These are phyloP conservation scores for Hydractinia symbiolongicarpus DNA, from an alignment of 30 jellyfish, hydroid and myxozoan species.

Conservation along the genomic window DNA sequence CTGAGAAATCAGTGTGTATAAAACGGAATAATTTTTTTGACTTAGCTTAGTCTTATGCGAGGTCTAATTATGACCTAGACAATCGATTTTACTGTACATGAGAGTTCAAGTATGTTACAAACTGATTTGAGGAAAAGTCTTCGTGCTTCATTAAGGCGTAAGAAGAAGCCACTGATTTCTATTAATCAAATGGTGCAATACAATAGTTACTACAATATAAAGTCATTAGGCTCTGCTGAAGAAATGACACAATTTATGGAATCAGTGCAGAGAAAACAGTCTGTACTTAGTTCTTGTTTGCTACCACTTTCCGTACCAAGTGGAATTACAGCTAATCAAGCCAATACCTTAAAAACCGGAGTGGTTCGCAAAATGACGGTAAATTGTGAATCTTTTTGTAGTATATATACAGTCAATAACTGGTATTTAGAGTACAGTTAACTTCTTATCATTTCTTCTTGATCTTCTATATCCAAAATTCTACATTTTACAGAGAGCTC, in stretches of 20 bases:
- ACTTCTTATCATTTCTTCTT: too few relatives aligned
- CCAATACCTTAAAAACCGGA: not conserved
- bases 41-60: too few relatives aligned
- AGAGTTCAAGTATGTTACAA: too few relatives aligned
- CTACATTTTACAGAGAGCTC: too few relatives aligned
- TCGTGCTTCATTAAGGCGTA: not conserved
- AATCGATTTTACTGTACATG: too few relatives aligned
- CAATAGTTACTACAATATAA: conserved; percentile 13
- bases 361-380: conserved; percentile 15
- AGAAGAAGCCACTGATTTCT: not conserved
- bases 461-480: too few relatives aligned
- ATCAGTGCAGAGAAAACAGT: not conserved
- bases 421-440: too few relatives aligned
- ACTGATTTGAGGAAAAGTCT: too few relatives aligned
- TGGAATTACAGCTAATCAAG: conserved; percentile 9
- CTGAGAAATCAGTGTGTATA: too few relatives aligned
- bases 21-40: too few relatives aligned
- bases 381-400: not conserved
- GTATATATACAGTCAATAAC: too few relatives aligned
- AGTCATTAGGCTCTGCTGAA: conserved; percentile 5
- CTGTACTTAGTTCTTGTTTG: conserved; percentile 3
- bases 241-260: conserved; percentile 6
- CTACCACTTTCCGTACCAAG: conserved; percentile 6
- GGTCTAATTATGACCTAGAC: too few relatives aligned
- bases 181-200: not conserved